Percentiles rank a stretch among this genome's conserved stretches.
Conservation (phyloP, 2,113 vertebrate species). For the Dromiciops gliroides region DNA sequence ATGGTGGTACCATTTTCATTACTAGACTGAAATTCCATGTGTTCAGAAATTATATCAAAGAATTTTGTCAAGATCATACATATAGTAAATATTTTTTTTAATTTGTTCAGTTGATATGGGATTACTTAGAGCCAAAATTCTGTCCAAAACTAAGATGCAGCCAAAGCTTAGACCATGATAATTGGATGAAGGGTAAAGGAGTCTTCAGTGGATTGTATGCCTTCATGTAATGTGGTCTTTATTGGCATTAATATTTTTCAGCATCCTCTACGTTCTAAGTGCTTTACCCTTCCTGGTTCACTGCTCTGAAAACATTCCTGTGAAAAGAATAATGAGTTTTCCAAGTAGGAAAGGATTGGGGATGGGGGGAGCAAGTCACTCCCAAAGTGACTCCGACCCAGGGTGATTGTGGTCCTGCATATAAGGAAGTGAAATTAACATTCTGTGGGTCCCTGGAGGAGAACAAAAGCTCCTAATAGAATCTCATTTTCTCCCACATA, state of each 20-base stretch:
- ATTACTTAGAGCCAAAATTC: not conserved
- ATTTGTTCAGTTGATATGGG: not conserved
- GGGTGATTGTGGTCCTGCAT: not conserved
- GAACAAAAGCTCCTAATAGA: conserved; percentile 50
- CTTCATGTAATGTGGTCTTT: not conserved
- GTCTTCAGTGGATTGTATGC: not conserved
- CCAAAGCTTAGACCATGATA: conserved; percentile 32
- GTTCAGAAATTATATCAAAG: not conserved
- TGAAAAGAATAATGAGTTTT: conserved; percentile 20
- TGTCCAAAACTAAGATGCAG: not conserved
- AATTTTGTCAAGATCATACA: not conserved
- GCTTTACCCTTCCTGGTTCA: not conserved
- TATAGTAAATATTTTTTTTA: not conserved
- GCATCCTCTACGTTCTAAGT: not conserved
- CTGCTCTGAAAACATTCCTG: conserved; percentile 21
- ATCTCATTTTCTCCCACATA: conserved; percentile 46
- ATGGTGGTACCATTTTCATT: not conserved
- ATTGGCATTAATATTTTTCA: conserved; percentile 28
- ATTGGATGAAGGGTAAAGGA: conserved; percentile 5
- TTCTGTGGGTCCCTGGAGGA: not conserved
- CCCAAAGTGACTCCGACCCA: conserved; percentile 21
- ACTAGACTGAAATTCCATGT: not conserved
- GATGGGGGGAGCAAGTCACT: not conserved
- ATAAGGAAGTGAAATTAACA: conserved; percentile 55
- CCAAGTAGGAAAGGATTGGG: not conserved